phyloP scores from a whole-genome alignment of 2,888 invertebrate genomes.

The Orthosia gothica region DNA sequence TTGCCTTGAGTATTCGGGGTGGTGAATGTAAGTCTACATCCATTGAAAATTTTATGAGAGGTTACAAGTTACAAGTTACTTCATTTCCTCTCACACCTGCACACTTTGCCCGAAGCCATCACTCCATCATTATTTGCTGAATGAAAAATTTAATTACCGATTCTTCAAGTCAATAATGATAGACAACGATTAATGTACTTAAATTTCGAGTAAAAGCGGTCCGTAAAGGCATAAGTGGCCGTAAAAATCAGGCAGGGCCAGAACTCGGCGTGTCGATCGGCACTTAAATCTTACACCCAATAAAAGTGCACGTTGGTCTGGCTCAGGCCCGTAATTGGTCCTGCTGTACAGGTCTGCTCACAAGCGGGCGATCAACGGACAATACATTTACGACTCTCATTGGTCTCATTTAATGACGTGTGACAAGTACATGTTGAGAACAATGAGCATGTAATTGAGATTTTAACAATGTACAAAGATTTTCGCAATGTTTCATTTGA shows the following conservation, averaged over 20 bases:
- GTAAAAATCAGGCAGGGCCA: constrained; percentile 86
- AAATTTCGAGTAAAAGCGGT: constrained; percentile 68
- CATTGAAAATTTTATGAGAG: not conserved
- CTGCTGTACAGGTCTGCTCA: constrained; percentile 79
- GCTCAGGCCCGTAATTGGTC: constrained; percentile 88
- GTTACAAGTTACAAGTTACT: not conserved
- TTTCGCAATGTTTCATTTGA: constrained; percentile 52
- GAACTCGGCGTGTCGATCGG: constrained; percentile 86
- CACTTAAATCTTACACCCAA: constrained; percentile 91
- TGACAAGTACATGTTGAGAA: constrained; percentile 85
- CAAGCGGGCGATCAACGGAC: constrained; percentile 78
- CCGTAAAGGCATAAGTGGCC: constrained; percentile 79
- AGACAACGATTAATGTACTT: constrained; percentile 66
- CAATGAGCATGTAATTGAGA: constrained; percentile 88
- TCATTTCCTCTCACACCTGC: not conserved
- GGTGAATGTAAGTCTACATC: not conserved
- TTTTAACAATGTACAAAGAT: constrained; percentile 83
- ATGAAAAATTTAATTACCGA: constrained; percentile 59
- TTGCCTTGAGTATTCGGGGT: not conserved
- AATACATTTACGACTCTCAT: constrained; percentile 89
- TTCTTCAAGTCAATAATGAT: constrained; percentile 66
- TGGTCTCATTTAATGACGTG: constrained; percentile 89
- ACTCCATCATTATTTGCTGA: constrained; percentile 50
- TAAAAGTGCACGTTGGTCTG: constrained; percentile 87
- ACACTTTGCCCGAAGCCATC: constrained; percentile 21